Evolutionary conservation across 2,113 vertebrate species (phyloP), one percentile per base, ranked within the genome.

Genomic region (Burhinus bistriatus): DNA sequence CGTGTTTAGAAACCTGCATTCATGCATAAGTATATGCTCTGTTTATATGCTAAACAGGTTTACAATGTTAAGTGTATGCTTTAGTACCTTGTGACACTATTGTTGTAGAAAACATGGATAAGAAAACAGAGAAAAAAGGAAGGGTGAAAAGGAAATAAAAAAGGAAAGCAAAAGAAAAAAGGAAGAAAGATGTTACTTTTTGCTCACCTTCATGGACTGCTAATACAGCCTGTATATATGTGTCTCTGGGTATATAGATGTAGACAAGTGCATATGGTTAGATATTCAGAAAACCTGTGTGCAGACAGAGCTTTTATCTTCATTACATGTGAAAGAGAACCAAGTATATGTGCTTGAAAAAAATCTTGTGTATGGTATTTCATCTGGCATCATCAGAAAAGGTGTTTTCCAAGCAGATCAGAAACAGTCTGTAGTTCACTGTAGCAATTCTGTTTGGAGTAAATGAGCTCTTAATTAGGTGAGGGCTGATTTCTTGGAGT

Each of bases 381-480:
- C 72, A 90, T 90, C 88, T 92, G 83, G 86, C 65, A 93, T 95
- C 49, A 62, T 94, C 89, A 85, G 61, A 95, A 96, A 95, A 97
- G 94, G 94, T 96, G 81, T 93, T 97, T 96, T 89, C 89, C 81
- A 87, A 62, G 87, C 83, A 95, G 83, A 95, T 97, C 87, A 95
- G 93, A 95, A 96, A 65, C 52, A 85, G 83, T 84, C 86, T 97
- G 75, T 92, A 90, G 88, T 83, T 96, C 91, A 79, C 61, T 91
- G 75, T 45, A 87, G 90, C 62, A 95, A 88, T 86, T 80, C 90
- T 58, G 54, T 92, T 95, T 89, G 83, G 89, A 95, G 93, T 85
- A 93, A 97, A 93, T 1, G 61, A 89, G 93, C 87, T 95, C 75
- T 95, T 96, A 96, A 97, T 97, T 97, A 97, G 62, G 83, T 93